phyloP scores from a whole-genome alignment of 2,888 invertebrate species.

The Hemaris fuciformis region DNA sequence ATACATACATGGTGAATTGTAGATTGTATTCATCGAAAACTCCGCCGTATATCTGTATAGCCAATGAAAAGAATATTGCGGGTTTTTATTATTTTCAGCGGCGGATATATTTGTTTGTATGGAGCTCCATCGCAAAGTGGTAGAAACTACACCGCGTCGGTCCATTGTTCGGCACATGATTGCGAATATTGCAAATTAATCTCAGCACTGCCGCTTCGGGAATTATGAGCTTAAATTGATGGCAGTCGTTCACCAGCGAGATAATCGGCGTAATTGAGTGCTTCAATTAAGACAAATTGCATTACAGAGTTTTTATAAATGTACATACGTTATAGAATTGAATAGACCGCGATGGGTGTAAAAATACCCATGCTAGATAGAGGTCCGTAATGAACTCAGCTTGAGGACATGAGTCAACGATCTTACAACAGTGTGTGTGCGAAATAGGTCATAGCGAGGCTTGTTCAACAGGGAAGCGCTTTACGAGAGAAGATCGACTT shows the following conservation, averaged over 20 bases:
- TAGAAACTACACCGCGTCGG: background rate
- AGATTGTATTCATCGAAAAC: background rate
- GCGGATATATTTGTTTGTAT: background rate
- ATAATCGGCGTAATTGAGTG: background rate
- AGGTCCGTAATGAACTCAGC: background rate
- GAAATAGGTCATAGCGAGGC: background rate
- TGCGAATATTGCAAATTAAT: background rate
- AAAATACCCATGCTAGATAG: background rate
- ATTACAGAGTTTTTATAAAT: background rate
- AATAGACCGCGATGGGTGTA: background rate
- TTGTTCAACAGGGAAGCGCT: background rate
- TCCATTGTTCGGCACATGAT: background rate
- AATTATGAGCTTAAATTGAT: background rate
- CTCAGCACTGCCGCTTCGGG: background rate
- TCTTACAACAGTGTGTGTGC: background rate
- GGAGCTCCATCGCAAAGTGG: no score
- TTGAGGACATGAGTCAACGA: slow-evolving; percentile 1
- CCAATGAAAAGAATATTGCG: background rate
- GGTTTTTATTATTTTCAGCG: background rate
- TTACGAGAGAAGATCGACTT: background rate
- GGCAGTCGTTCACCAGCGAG: background rate
- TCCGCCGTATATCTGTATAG: no score
- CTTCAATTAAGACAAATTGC: background rate
- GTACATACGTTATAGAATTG: no score
- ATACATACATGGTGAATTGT: no score